Conservation (phyloP, 2,888 invertebrate species). For the Dolichopus griseipennis region DNA sequence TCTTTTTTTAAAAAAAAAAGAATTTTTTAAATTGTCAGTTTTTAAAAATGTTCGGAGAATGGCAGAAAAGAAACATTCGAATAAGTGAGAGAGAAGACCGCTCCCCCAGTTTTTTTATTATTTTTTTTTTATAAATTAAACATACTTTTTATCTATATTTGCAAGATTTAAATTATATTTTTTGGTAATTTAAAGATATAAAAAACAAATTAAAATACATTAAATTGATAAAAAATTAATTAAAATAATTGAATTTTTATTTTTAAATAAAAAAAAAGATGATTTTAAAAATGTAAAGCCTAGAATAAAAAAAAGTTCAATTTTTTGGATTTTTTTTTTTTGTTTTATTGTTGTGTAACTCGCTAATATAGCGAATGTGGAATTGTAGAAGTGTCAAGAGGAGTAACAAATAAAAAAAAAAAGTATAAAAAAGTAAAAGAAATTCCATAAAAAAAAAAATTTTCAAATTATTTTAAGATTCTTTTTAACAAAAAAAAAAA, state of each 20-base stretch:
- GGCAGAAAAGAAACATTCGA: not conserved
- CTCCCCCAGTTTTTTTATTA: conserved; percentile 4
- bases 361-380: not conserved
- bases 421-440: not conserved
- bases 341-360: conserved; percentile 6
- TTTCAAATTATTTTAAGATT: too few species aligned
- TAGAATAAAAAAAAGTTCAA: not conserved
- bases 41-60: not conserved
- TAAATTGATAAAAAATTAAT: not conserved
- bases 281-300: conserved; percentile 3
- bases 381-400: conserved; percentile 2
- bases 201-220: not conserved
- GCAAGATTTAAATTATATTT: not conserved
- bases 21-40: not conserved
- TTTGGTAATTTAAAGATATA: not conserved
- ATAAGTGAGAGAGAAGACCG: conserved; percentile 3
- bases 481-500: too few species aligned
- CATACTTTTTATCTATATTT: not conserved
- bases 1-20: too few species aligned
- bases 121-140: not conserved
- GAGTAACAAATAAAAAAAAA: not conserved
- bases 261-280: not conserved
- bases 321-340: not conserved
- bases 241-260: not conserved
- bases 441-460: not conserved